Evolutionary conservation across 2,113 vertebrate species (phyloP).

Genomic region (Lasiurus cinereus): DNA sequence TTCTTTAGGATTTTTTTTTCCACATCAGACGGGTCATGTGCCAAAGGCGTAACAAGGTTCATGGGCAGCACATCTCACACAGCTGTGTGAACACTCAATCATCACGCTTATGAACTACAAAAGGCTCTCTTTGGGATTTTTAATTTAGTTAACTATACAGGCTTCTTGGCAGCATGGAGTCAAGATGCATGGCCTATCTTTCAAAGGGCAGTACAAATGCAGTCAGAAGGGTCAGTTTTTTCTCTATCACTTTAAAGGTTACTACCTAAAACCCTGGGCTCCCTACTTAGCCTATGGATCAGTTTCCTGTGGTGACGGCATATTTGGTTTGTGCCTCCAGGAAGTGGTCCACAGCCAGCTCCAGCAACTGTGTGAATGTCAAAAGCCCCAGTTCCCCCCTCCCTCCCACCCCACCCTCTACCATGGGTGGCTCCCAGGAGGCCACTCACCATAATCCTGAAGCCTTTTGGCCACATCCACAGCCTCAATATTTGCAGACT

Average conservation of each 20-base stretch:
- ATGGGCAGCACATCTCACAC: too few species aligned
- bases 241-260: not conserved
- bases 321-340: not conserved
- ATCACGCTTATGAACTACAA: too few species aligned
- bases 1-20: not conserved
- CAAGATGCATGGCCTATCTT: constrained; percentile 2
- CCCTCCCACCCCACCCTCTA: not conserved
- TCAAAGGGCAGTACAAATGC: not conserved
- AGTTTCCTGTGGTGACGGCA: not conserved
- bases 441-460: constrained; percentile 95
- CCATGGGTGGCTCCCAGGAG: not conserved
- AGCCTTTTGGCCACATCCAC: constrained; percentile 98
- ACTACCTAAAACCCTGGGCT: not conserved
- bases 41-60: too few species aligned
- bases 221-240: not conserved
- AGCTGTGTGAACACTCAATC: too few species aligned
- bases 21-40: too few species aligned
- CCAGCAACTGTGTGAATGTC: not conserved
- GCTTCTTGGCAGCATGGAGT: not conserved
- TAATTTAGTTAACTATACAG: not conserved
- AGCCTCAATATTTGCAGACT: constrained; percentile 97
- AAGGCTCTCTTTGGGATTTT: not conserved
- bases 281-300: not conserved
- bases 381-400: not conserved
- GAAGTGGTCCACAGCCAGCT: not conserved